These are phyloP conservation scores for Plebejus anna DNA, from an alignment of 2,888 invertebrate genomes.

Conservation along the genomic window DNA sequence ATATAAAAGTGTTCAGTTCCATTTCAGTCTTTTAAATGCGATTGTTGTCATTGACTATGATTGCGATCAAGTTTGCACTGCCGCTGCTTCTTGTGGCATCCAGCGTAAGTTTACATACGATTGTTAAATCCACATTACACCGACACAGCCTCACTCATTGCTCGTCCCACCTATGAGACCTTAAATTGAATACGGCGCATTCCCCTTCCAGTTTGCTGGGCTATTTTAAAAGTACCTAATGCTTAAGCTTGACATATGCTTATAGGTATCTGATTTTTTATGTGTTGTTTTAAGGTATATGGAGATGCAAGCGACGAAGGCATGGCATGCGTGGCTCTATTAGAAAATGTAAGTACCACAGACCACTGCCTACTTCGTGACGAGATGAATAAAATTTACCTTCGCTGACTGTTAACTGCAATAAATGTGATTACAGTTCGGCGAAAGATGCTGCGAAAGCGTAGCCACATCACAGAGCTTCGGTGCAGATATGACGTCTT, in stretches of 20 bases:
- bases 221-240: too few relatives aligned
- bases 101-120: slow-evolving; percentile 22
- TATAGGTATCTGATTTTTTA: not conserved
- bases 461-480: slow-evolving; percentile 32
- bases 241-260: too few relatives aligned
- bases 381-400: not conserved
- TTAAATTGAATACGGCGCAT: too few relatives aligned
- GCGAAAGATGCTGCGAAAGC: slow-evolving; percentile 38
- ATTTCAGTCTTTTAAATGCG: not conserved
- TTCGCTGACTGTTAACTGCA: not conserved
- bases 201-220: too few relatives aligned
- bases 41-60: slow-evolving; percentile 8
- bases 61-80: slow-evolving; percentile 8
- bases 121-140: too few relatives aligned
- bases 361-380: not conserved
- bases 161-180: too few relatives aligned
- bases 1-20: slow-evolving; percentile 32
- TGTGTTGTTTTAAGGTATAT: slow-evolving; percentile 35
- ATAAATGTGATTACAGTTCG: not conserved
- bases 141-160: too few relatives aligned
- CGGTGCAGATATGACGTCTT: slow-evolving; percentile 35
- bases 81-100: slow-evolving; percentile 2
- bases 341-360: slow-evolving; percentile 39
- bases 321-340: slow-evolving; percentile 39
- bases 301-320: slow-evolving; percentile 36